Conservation (phyloP, 1,140 invertebrate species). For the Tetragonula clypearis region DNA sequence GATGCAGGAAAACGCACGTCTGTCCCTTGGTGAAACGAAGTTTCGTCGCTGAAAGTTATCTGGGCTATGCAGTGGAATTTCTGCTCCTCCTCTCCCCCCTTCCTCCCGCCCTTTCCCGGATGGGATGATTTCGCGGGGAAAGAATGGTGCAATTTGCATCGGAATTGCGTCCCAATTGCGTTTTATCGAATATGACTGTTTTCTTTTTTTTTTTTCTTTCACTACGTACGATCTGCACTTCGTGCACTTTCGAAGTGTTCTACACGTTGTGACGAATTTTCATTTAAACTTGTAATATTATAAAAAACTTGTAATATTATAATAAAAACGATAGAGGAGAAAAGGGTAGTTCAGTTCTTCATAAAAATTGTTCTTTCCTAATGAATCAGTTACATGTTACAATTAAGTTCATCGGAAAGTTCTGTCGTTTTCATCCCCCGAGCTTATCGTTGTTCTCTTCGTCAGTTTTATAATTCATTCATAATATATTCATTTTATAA, state of each 20-base stretch:
- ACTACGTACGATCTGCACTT: background rate
- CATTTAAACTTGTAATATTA: no score
- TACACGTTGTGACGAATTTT: no score
- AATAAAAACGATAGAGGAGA: background rate
- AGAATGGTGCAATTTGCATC: conserved; percentile 1
- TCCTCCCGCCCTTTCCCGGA: background rate
- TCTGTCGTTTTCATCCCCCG: no score
- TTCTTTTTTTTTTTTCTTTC: background rate
- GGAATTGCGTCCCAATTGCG: conserved; percentile 2
- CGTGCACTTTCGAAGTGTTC: background rate
- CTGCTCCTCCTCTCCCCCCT: background rate
- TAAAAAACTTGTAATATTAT: background rate
- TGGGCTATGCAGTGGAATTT: background rate
- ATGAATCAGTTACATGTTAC: background rate
- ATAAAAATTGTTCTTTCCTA: background rate
- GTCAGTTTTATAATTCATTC: background rate
- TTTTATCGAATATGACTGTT: background rate
- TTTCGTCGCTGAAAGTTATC: background rate
- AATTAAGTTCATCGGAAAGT: no score
- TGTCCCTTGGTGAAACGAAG: conserved; percentile 1
- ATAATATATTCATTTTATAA: no score
- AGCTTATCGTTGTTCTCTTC: background rate
- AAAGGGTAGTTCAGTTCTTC: no score
- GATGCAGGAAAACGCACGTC: background rate
- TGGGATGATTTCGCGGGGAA: background rate